Base-by-base conservation (phyloP, 2,113 vertebrate genomes). In the Ceyx melanurus region DNA sequence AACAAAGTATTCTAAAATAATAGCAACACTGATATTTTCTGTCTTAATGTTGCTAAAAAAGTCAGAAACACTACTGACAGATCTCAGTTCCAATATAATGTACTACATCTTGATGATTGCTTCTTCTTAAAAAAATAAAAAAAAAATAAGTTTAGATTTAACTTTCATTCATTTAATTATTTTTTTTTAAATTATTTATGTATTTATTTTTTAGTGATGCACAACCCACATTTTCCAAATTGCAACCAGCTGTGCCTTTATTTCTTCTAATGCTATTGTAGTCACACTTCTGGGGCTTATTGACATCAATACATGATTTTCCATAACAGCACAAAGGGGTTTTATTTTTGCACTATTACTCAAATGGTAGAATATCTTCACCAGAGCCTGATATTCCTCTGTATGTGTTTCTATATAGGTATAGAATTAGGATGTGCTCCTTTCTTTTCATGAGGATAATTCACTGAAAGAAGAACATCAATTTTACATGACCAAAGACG, bases 291-390 rank as follows among this genome's bases (percentile, higher is more conserved):
- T 88, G 43, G 29, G 65, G 13, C n/a, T 50, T 65, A 51, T 56
- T 91, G 89, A 66, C 75, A 85, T 37, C 29, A 72, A 18, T 62
- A 81, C 10, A 91, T 90, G 50, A 45, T 94, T 93, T 97, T 86
- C 35, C 15, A 11, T 76, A 85, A 79, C 40, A 75, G n/a, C 28
- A 88, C 57, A 75, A 9, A 64, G 9, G 22, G 25, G 51, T 50
- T 74, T 89, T 53, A 72, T 83, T 90, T 95, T 95, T 96, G 50
- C 46, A 88, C 29, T 23, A 37, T 80, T 82, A 76, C 51, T 80
- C 77, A 79, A 93, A 72, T 71, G 19, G 93, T 9, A 70, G 28
- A 90, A 66, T 85, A 18, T 94, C 15, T 84, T 72, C 13, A 68
- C 78, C 46, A 81, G 79, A 14, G 29, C 56, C 51, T 48, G 5